Base-by-base conservation (phyloP, 2,113 vertebrate genomes). In the Octodon degus region DNA sequence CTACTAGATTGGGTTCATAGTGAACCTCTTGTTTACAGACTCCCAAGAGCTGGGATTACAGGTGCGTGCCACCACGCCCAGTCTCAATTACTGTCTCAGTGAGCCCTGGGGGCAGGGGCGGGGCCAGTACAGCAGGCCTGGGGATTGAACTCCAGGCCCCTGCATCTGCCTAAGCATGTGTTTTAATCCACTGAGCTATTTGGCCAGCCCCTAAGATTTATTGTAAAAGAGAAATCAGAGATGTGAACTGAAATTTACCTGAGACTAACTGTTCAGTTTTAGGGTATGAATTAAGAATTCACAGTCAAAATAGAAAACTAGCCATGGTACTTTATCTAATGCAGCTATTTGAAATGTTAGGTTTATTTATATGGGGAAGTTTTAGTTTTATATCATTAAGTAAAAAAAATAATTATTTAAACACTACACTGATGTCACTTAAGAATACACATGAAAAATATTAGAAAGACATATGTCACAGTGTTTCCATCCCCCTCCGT, bases 321-420 rank as follows among this genome's bases (percentile, higher is more conserved):
- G 25, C 25, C 43, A 30, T 77, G 6, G 25, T 50, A 50, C 30
- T 50, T 32, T 50, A 79, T 30, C 14, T 50, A 77, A 14, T 20
- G 55, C 7, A 89, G 27, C 27, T 9, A 24, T 53, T 95, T 37
- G 79, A 67, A 62, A 53, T 79, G 22, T 92, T 90, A 14, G 83
- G 10, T 62, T 91, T 85, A 89, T 50, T 86, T 80, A 70, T 16
- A 72, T 25, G 34, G 55, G 27, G 6, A 68, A 93, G 2, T 86
- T 83, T 94, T 58, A 55, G 24, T 65, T 93, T 95, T 89, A 55
- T 22, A 24, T 68, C 82, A 7, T 88, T 83, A 87, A 89, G 37
- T 68, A 77, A 90, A 92, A 90, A 92, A 86, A 37, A 37, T 47
- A 50, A 55, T 60, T 88, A 63, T 53, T 80, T 89, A 67, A 91